These are phyloP conservation scores for Neodiprion pinetum DNA, from an alignment of 1,140 invertebrate species.

Conservation along the genomic window DNA sequence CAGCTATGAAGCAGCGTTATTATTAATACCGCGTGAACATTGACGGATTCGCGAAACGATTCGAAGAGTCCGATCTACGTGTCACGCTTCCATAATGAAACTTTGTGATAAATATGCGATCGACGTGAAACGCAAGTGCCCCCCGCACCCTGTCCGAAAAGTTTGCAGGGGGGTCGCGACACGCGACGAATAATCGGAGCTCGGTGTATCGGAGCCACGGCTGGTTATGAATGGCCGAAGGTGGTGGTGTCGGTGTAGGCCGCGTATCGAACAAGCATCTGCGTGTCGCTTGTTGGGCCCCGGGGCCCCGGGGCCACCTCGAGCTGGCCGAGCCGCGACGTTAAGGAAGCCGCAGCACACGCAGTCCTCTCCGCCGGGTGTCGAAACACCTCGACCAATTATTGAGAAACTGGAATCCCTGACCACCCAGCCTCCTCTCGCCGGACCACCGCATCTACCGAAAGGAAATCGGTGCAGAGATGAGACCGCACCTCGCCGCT, in stretches of 20 bases:
- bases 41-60: too few species aligned
- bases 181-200: too few species aligned
- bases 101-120: too few species aligned
- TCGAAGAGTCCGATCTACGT: too few species aligned
- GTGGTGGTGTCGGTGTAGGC: not conserved
- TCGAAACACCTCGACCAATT: conserved; percentile 65
- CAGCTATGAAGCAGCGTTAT: too few species aligned
- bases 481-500: conserved; percentile 4
- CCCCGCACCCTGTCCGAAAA: too few species aligned
- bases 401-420: conserved; percentile 63
- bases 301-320: not conserved
- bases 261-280: conserved; percentile 4
- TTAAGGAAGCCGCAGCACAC: conserved; percentile 2
- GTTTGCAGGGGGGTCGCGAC: too few species aligned
- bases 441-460: not conserved
- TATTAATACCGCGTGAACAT: too few species aligned
- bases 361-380: conserved; percentile 50
- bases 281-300: not conserved
- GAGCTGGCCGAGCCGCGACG: not conserved
- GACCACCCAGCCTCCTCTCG: conserved; percentile 49
- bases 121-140: too few species aligned
- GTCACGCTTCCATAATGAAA: too few species aligned
- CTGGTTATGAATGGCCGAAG: not conserved
- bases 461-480: conserved; percentile 2
- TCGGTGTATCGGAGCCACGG: not conserved